These are phyloP conservation scores for Rhagonycha lutea DNA, from an alignment of 2,888 invertebrate genomes.

Conservation along the genomic window DNA sequence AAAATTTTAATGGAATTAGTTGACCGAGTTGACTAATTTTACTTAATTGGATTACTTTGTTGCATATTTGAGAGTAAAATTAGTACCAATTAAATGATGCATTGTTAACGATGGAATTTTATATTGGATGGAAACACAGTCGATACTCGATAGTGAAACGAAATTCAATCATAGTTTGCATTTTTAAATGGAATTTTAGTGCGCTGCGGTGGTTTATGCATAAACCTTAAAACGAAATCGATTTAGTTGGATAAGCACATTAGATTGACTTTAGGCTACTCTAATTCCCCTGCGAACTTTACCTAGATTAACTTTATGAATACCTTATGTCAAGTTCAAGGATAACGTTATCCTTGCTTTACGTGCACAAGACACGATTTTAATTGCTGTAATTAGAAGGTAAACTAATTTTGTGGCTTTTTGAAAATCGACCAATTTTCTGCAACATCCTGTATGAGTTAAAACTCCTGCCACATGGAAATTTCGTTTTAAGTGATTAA, in stretches of 20 bases:
- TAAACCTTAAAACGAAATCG: not conserved
- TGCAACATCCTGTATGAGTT: not conserved
- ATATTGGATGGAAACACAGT: not conserved
- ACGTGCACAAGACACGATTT: not conserved
- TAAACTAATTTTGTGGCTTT: not conserved
- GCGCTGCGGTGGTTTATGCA: not conserved
- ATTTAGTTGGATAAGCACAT: not conserved
- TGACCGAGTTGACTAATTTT: not conserved
- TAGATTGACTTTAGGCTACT: slow-evolving; percentile 5
- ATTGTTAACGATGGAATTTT: too few species aligned
- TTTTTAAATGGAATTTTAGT: not conserved
- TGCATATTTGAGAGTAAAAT: not conserved
- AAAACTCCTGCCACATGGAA: not conserved
- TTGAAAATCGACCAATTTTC: not conserved
- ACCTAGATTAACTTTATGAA: slow-evolving; percentile 27
- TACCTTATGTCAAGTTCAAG: slow-evolving; percentile 15
- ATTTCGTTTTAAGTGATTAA: not conserved
- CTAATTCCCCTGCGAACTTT: slow-evolving; percentile 19
- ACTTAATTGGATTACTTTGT: not conserved
- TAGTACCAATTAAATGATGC: too few species aligned
- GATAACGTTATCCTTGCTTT: not conserved
- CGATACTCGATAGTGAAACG: not conserved
- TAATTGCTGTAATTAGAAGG: not conserved
- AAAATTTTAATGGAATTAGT: too few species aligned
- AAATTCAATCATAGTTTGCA: not conserved